Evolutionary conservation across 2,113 vertebrate species (phyloP).

Genomic region (Halichoerus grypus): DNA sequence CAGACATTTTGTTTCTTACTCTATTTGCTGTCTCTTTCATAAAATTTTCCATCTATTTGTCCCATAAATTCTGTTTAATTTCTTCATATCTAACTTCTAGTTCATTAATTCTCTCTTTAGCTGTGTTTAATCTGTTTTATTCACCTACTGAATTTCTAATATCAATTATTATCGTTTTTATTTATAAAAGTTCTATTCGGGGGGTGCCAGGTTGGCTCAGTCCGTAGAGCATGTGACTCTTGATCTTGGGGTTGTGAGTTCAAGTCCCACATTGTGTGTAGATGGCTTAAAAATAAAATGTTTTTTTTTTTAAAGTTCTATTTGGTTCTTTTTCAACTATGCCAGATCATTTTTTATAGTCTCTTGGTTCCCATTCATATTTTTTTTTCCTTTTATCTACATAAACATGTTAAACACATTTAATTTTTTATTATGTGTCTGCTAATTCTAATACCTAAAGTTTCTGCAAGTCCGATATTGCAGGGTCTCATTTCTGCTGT

Average conservation of each 20-base stretch:
- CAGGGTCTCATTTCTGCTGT: neutral
- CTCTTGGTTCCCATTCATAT: neutral
- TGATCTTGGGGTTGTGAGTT: neutral
- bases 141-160: neutral
- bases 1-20: neutral
- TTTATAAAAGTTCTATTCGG: neutral
- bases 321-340: neutral
- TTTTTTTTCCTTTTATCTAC: neutral
- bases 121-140: neutral
- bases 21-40: neutral
- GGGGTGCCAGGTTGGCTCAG: neutral
- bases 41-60: neutral
- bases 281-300: neutral
- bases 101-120: neutral
- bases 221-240: neutral
- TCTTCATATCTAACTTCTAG: neutral
- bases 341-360: neutral
- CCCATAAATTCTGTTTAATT: neutral
- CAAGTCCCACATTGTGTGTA: neutral
- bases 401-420: neutral
- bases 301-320: neutral
- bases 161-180: neutral
- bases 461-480: neutral
- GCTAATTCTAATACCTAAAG: neutral
- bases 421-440: neutral